Base-by-base conservation (phyloP, 2,888 invertebrate genomes). In the Andrena dorsata region DNA sequence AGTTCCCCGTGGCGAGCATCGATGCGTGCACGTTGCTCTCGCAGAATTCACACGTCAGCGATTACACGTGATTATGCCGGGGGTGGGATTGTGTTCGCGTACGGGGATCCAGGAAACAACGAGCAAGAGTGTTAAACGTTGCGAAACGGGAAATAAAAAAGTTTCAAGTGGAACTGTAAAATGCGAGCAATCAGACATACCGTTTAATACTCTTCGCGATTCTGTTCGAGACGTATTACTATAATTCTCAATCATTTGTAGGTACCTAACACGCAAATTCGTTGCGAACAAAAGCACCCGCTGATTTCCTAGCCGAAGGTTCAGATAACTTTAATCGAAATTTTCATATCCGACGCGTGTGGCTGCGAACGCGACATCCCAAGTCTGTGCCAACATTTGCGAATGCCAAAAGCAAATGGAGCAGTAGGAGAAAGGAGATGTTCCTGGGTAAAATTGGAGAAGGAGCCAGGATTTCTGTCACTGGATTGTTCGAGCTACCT, bases 11-110 rank as follows among this genome's bases (percentile, higher is more conserved):
- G 70, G 83, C 64, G 81, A 68, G 60, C 82, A 88, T 56, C 69
- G 73, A 63, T 63, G 83, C 74, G 85, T 80, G 72, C 74, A 73
- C 77, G 76, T 63, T 82, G 80, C 75, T 71, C 77, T 81, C 70
- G 81, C 82, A 83, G 86, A 88, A 80, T 88, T 89, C 83, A 90
- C 86, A 84, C 88, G 79, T 80, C 84, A 87, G 68, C 72, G 88
- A 81, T 83, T 79, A 78, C 70, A 76, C 78, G 81, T 79, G 82
- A 87, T 87, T 88, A 88, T 80, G 28, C 28, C 41, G 60, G 23
- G 23, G 8, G 26, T 60, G 69, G 41, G 63, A 80, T 76, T 84
- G 66, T 69, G 58, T 72, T 56, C 53, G 28, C 47, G 63, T 66
- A 56, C 71, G 64, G 53, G 70, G 63, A 56, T 32, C 53, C 61